Base-by-base conservation (phyloP, 2,797 vertebrate genomes). In the Synaphobranchus kaupii region DNA sequence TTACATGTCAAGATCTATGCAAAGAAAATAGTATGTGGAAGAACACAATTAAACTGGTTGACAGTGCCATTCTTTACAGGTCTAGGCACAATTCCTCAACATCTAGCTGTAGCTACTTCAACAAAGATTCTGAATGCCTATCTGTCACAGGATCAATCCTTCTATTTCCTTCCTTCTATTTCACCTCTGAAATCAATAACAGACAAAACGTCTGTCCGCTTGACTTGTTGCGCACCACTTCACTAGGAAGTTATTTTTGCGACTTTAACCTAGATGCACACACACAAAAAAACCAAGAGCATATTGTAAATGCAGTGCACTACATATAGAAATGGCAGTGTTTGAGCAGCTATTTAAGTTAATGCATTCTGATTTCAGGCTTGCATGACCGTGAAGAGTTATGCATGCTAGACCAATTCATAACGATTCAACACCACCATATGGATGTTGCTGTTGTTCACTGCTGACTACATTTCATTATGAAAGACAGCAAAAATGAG, bases 1-100 rank as follows among this genome's bases (percentile, higher is more conserved):
- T 90, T 91, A 89, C 93, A 94, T 91, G 90, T 91, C 93, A 93
- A 94, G 92, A 92, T 90, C 91, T 93, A 95, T 94, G 92, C 94
- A 92, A 95, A 94, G 93, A 92, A 94, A 90, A 92, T 90, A 92
- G 86, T 88, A 89, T 92, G 91, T 91, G 86, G 89, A 89, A 86
- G 87, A 92, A 90, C 92, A 86, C 87, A 88, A 90, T 90, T 90
- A 93, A 90, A 90, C 90, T 85, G 89, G 94, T 89, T 84, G 89
- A 94, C 93, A 89, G 86, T 73, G 90, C 86, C 88, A 88, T 91
- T 94, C 92, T 92, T 92, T 93, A 93, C 86, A 93, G 89, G 90
- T 90, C 87, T 52, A 87, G 86, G 91, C 90, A 92, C 86, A 88
- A 93, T 89, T 90, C 71, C 88, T 91, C 85, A 80, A 88, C 58